phyloP scores from a whole-genome alignment of 2,113 vertebrate species.

The Otus sunia region DNA sequence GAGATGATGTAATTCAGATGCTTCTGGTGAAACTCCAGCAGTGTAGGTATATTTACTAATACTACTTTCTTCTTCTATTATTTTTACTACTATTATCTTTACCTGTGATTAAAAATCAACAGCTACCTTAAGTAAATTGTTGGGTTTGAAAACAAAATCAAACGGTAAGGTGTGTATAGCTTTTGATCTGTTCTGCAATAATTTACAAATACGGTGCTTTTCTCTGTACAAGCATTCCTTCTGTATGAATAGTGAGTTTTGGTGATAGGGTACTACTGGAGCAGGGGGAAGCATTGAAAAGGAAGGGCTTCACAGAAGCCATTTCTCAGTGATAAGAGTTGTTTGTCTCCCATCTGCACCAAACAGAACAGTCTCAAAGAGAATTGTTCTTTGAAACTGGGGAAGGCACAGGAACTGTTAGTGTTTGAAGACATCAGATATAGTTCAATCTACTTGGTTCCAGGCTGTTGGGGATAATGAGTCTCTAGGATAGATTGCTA shows the following conservation, averaged over 20 bases:
- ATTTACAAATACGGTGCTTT: neutral
- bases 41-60: neutral
- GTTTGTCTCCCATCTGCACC: neutral
- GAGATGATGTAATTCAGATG: neutral
- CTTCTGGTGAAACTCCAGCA: neutral
- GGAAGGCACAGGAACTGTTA: neutral
- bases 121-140: neutral
- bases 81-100: neutral
- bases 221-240: neutral
- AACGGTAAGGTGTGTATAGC: neutral
- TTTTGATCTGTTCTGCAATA: neutral
- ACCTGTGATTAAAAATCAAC: neutral
- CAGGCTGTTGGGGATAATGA: neutral
- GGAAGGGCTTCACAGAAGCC: neutral
- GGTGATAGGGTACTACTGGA: neutral
- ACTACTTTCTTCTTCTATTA: neutral
- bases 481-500: neutral
- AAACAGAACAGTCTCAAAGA: neutral
- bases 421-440: neutral
- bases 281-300: neutral
- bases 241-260: neutral
- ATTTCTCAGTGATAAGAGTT: neutral
- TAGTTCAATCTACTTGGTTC: neutral
- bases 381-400: neutral
- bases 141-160: neutral